These are phyloP conservation scores for Noctua janthe DNA, from an alignment of 2,888 invertebrate species.

Conservation along the genomic window DNA sequence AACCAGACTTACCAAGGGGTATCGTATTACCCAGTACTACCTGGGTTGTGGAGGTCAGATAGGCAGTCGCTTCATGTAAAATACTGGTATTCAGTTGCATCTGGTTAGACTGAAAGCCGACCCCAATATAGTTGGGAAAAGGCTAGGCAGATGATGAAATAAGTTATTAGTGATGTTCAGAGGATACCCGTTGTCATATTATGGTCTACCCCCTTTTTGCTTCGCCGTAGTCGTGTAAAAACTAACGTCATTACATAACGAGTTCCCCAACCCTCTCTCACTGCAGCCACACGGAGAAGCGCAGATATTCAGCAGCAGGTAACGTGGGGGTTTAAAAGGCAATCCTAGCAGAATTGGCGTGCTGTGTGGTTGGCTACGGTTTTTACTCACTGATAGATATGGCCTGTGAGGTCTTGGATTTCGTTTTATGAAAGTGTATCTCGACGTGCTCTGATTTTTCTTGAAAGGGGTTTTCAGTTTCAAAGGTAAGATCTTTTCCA, in stretches of 20 bases:
- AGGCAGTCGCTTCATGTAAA: too few species aligned
- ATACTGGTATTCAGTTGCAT: too few species aligned
- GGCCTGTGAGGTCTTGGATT: constrained; percentile 22
- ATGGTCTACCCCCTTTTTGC: too few species aligned
- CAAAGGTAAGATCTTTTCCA: background rate
- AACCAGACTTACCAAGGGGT: too few species aligned
- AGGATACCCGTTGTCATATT: too few species aligned
- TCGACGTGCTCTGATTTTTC: constrained; percentile 22
- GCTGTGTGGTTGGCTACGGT: constrained; percentile 36
- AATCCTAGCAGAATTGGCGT: constrained; percentile 65
- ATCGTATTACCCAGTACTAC: too few species aligned
- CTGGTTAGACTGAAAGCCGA: too few species aligned
- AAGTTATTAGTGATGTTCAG: too few species aligned
- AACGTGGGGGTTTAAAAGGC: constrained; percentile 67
- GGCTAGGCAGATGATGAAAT: too few species aligned
- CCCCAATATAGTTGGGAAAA: too few species aligned
- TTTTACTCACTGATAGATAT: constrained; percentile 40
- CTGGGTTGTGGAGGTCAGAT: too few species aligned
- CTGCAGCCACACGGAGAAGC: constrained; percentile 31
- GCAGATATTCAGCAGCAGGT: constrained; percentile 66
- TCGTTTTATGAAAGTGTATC: constrained; percentile 14
- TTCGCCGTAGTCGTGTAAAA: background rate
- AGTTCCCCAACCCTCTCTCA: constrained; percentile 3
- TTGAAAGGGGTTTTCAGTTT: background rate
- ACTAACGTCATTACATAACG: background rate